phyloP scores from a whole-genome alignment of 2,888 invertebrate genomes.

The Athalia cordata region DNA sequence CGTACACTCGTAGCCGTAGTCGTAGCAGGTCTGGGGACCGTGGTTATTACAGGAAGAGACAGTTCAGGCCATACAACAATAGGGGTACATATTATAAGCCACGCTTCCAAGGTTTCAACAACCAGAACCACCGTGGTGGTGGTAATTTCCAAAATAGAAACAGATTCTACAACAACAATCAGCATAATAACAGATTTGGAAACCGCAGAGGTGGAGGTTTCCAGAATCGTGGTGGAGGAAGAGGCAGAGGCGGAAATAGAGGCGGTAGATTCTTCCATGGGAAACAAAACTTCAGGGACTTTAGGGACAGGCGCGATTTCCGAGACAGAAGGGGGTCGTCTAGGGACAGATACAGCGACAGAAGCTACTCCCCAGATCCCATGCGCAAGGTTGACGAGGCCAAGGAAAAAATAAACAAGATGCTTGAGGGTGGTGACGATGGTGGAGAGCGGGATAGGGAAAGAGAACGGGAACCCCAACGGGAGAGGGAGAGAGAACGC shows the following conservation, averaged over 20 bases:
- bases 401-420: constrained; percentile 78
- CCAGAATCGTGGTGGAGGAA: constrained; percentile 64
- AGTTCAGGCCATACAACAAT: constrained; percentile 76
- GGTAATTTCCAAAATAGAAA: constrained; percentile 70
- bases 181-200: constrained; percentile 67
- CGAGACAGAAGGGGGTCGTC: constrained; percentile 78
- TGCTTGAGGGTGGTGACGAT: constrained; percentile 72
- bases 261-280: constrained; percentile 69
- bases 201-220: constrained; percentile 66
- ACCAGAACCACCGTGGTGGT: constrained; percentile 77
- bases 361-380: constrained; percentile 75
- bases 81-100: constrained; percentile 88
- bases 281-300: constrained; percentile 78
- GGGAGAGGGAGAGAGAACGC: constrained; percentile 47
- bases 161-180: constrained; percentile 67
- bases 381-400: constrained; percentile 76
- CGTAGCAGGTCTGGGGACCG: constrained; percentile 75
- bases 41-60: constrained; percentile 69
- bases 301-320: constrained; percentile 80
- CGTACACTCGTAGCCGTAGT: constrained; percentile 75
- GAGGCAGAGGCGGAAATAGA: constrained; percentile 63
- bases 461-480: constrained; percentile 51
- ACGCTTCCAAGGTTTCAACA: constrained; percentile 81
- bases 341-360: constrained; percentile 74
- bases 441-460: constrained; percentile 41